These are phyloP conservation scores for Acrobasis suavella DNA, from an alignment of 2,888 invertebrate species.

Conservation along the genomic window DNA sequence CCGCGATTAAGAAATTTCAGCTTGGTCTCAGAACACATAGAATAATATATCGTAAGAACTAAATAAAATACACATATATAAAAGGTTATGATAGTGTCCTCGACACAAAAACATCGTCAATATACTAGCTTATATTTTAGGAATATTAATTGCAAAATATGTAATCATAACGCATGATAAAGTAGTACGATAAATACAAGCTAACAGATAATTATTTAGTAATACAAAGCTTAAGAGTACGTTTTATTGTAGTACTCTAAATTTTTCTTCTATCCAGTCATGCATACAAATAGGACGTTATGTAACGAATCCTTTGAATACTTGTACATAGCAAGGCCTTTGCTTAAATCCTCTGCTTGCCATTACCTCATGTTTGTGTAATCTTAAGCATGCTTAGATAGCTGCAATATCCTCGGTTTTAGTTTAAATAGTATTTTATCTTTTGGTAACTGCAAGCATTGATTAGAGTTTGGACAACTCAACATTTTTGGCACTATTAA, in stretches of 20 bases:
- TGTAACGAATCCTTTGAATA: constrained; percentile 6
- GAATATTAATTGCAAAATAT: no score
- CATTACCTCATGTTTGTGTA: constrained; percentile 13
- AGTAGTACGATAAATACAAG: background rate
- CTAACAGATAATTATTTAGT: background rate
- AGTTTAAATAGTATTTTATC: background rate
- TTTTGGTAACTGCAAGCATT: no score
- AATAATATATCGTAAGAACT: no score
- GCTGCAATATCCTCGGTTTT: background rate
- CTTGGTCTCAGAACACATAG: no score
- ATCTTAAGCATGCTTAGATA: background rate
- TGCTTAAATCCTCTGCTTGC: constrained; percentile 11
- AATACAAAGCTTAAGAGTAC: background rate
- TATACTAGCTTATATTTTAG: no score
- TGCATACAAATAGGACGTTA: constrained; percentile 8
- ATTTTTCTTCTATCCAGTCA: constrained; percentile 3
- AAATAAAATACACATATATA: no score
- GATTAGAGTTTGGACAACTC: no score
- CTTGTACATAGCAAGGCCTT: constrained; percentile 2
- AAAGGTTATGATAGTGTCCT: no score
- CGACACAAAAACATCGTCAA: no score
- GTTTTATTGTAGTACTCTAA: background rate
- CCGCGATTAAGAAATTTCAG: no score
- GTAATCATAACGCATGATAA: no score
- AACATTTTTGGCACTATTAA: background rate